Evolutionary conservation across 2,888 invertebrate genomes (phyloP), one percentile per base, ranked within the genome.

Genomic region (Anaspis maculata): DNA sequence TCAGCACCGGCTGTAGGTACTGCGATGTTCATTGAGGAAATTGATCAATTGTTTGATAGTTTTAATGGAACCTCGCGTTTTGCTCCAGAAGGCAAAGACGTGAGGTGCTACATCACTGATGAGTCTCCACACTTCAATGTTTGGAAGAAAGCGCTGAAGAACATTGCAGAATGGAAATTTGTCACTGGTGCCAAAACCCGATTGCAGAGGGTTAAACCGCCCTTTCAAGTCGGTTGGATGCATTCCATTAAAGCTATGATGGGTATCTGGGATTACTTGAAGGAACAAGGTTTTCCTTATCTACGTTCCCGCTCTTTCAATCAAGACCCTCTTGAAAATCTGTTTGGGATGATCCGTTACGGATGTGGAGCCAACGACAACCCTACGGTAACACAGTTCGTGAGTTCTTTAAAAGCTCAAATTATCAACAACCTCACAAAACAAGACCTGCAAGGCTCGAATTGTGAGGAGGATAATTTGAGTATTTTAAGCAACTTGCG

Each of bases 321-420:
- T 9, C 15, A 23, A 12, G 23, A 29, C 12, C 13, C 22, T 4
- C 22, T 29, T 3, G 22, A 29, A 13, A 29, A 28, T 16, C 10
- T 28, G 7, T 28, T 28, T 16, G 28, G 28, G 2, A 14, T n/a
- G 12, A 39, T 26, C 34, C 26, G 42, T 15, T 24, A 14, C 13
- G 25, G 39, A 5, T 39, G 35, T 30, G 42, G 42, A 12, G 29
- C 24, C 14, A 32, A 32, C 12, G 39, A 39, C 13, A 42, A 42
- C 14, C 33, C 31, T 5, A 36, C 32, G 12, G 32, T 15, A 9
- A 10, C 13, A 3, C 37, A 41, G 15, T 43, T 43, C 16, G 13
- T 38, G 11, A 16, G 31, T 11, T 22, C 14, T 29, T 30, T 38
- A 1, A 41, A 40, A 29, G 24, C 32, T 3, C 33, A 33, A 25